A percentile compares a stretch with the other conserved stretches of the same genome.
Conservation (phyloP, 2,797 vertebrate genomes). For the Halcyon badia region DNA sequence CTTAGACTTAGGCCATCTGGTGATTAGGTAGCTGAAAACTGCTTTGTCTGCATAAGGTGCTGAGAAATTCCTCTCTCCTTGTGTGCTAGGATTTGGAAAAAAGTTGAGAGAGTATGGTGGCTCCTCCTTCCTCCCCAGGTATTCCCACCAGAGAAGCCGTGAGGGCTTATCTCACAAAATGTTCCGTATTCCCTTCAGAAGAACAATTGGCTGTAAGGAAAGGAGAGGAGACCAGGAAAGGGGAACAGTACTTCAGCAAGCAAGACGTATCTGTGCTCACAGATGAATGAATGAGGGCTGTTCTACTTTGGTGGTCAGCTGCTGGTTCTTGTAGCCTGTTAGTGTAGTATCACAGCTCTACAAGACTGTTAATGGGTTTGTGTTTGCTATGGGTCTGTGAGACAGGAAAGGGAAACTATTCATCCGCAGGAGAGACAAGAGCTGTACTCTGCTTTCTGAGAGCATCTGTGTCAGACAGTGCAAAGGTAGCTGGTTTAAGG, state of each 20-base stretch:
- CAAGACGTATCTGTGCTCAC: not conserved
- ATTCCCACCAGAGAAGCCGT: not conserved
- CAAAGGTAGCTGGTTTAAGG: not conserved
- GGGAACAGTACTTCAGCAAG: not conserved
- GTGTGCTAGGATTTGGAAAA: not conserved
- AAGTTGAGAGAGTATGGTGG: not conserved
- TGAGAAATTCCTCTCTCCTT: not conserved
- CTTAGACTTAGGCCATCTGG: not conserved
- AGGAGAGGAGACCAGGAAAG: not conserved
- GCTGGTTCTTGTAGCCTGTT: not conserved
- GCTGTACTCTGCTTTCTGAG: not conserved
- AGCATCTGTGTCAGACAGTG: rapidly evolving
- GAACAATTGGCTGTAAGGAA: not conserved
- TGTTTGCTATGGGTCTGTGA: not conserved
- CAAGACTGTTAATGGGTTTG: not conserved
- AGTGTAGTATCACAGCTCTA: not conserved
- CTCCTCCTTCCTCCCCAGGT: not conserved
- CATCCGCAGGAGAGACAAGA: not conserved
- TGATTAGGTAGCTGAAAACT: not conserved
- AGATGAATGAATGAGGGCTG: not conserved
- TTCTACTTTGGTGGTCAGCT: not conserved
- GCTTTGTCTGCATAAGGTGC: not conserved
- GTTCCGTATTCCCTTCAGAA: not conserved
- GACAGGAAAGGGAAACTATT: not conserved
- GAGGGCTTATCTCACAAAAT: not conserved